Evolutionary conservation across 53 echinoderm and acorn worm genomes (phyloP), one percentile per base, ranked within the genome.

Genomic region (Pentamera pediparva): DNA sequence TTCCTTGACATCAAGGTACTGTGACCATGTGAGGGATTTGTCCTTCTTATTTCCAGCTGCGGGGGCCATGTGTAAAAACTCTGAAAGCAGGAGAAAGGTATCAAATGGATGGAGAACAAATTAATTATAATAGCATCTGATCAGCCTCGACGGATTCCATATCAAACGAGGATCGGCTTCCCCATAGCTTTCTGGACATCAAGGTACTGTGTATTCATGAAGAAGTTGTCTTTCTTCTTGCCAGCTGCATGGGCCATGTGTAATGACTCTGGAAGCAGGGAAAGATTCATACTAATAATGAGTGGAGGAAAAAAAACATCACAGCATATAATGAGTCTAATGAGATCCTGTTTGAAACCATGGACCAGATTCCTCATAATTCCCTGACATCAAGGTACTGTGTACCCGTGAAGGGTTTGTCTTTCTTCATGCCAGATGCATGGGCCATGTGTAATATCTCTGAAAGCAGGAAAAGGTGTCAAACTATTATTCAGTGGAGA

Each of bases 281-380:
- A n/a, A n/a, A n/a, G n/a, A n/a, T n/a, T n/a, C n/a, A 1, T 32
- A 53, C 82, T 81, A 89, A 84, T 81, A 76, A 78, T 24, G 88
- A 51, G 64, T 92, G 92, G n/a, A n/a, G n/a, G n/a, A n/a, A n/a
- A 75, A 82, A 92, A 59, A 32, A 88, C 88, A n/a, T n/a, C n/a
- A n/a, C n/a, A n/a, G n/a, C n/a, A n/a, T 5, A 88, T 88, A 58
- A 92, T 85, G 21, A 92, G 82, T 49, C 88, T 80, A 37, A 92
- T 85, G 65, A 92, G 39, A 56, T 87, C 85, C 54, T 82, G 62
- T 54, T 88, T 88, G 58, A 92, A 89, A 31, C 92, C 92, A 50
- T 78, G 80, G 15, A 75, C 82, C 33, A 88, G 92, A 28, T 75
- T 69, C 11, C 31, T 31, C 19, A 11, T 11, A 4, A 2, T 0